These are phyloP conservation scores for Lasioglossum leucozonium DNA, from an alignment of 2,888 invertebrate genomes.

Conservation along the genomic window DNA sequence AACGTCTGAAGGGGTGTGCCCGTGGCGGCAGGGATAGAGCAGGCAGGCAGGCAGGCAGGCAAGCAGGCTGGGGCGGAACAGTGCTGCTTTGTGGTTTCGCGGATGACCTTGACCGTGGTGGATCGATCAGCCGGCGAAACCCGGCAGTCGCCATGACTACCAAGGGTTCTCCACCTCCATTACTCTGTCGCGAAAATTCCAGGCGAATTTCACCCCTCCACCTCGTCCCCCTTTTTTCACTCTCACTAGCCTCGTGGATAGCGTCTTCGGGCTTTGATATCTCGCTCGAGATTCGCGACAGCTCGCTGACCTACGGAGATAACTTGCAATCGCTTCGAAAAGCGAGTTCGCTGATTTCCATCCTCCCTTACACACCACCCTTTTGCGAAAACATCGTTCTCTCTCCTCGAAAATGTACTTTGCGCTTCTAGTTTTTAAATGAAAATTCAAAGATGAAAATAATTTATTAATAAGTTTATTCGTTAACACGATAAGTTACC, in stretches of 20 bases:
- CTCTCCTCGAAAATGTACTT: not conserved
- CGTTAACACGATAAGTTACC: too few relatives aligned
- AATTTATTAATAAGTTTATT: too few relatives aligned
- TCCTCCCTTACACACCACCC: not conserved
- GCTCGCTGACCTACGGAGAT: constrained; percentile 5
- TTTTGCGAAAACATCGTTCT: not conserved
- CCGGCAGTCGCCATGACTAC: constrained; percentile 84
- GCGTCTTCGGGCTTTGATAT: not conserved
- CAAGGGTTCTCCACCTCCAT: constrained; percentile 73
- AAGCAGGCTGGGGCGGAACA: not conserved
- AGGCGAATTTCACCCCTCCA: constrained; percentile 59
- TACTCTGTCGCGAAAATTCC: constrained; percentile 67
- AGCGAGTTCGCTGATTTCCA: not conserved
- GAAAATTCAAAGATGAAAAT: too few relatives aligned
- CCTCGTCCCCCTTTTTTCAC: not conserved
- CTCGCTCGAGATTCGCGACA: not conserved
- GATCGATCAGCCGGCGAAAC: constrained; percentile 81
- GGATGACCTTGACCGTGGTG: constrained; percentile 83
- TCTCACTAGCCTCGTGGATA: not conserved
- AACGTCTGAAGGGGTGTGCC: constrained; percentile 63
- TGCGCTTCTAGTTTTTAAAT: too few relatives aligned
- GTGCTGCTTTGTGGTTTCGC: constrained; percentile 69
- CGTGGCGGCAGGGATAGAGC: not conserved
- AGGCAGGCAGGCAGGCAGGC: not conserved
- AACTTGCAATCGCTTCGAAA: too few relatives aligned